Conservation (phyloP, 2,797 vertebrate species). For the Mormyrops boulengeri region DNA sequence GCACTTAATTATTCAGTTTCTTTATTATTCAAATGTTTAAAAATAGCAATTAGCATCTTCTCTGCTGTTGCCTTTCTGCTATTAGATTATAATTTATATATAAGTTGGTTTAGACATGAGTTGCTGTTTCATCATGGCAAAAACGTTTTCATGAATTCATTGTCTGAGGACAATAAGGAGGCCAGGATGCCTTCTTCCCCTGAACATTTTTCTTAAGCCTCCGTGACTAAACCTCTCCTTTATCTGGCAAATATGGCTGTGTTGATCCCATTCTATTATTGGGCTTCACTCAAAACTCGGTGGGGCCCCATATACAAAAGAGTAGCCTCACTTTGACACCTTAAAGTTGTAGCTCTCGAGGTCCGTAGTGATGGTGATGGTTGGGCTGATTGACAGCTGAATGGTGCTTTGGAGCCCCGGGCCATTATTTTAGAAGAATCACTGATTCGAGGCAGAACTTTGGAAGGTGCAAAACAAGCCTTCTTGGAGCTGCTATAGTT, state of each 20-base stretch:
- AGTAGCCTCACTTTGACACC: not conserved
- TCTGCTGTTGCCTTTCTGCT: not conserved
- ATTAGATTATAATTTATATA: not conserved
- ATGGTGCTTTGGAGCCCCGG: not conserved
- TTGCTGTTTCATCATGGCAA: not conserved
- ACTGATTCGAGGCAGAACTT: not conserved
- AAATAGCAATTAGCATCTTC: not conserved
- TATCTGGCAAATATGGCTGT: not conserved
- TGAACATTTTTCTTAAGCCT: conserved; percentile 6
- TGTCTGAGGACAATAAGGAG: not conserved
- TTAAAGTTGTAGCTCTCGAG: not conserved
- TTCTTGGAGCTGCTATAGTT: not conserved
- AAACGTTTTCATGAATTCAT: not conserved
- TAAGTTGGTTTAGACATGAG: not conserved
- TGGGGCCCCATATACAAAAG: not conserved
- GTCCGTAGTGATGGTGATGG: not conserved
- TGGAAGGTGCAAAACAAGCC: too few species aligned
- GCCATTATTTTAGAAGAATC: not conserved
- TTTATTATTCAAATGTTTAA: not conserved
- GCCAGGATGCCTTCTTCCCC: not conserved
- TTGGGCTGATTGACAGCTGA: not conserved
- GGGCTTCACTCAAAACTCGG: not conserved
- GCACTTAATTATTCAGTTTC: not conserved
- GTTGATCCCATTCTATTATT: conserved; percentile 7
- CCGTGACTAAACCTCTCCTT: conserved; percentile 13